phyloP scores from a whole-genome alignment of 1,140 invertebrate species.

The Helicoverpa zea region DNA sequence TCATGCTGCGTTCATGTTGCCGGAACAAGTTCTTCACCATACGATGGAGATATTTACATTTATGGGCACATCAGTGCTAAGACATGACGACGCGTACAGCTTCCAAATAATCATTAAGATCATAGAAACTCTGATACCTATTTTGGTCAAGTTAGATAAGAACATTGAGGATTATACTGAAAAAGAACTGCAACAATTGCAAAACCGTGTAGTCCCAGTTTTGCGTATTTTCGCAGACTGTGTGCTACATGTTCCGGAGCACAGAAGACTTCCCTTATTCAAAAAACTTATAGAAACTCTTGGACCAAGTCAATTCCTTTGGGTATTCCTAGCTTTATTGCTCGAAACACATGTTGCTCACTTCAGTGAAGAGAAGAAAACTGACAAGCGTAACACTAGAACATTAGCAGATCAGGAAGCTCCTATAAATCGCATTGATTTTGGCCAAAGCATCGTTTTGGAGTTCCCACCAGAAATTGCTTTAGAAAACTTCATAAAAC shows the following conservation, averaged over 20 bases:
- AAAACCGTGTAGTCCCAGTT: conserved; percentile 88
- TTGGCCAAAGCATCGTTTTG: conserved; percentile 89
- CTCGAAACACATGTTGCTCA: conserved; percentile 90
- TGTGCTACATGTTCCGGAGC: conserved; percentile 95
- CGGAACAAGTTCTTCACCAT: conserved; percentile 95
- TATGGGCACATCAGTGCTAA: conserved; percentile 95
- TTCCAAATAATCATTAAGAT: conserved; percentile 97
- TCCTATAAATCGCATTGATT: conserved; percentile 88
- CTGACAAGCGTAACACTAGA: conserved; percentile 65
- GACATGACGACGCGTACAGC: conserved; percentile 97
- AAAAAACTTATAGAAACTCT: conserved; percentile 92
- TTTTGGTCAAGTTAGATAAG: conserved; percentile 89
- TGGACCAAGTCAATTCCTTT: conserved; percentile 90
- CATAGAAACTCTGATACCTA: conserved; percentile 96
- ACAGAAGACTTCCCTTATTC: conserved; percentile 94
- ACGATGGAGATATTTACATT: conserved; percentile 98
- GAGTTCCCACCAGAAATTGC: conserved; percentile 89
- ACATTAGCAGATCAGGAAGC: conserved; percentile 79
- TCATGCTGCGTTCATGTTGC: conserved; percentile 91
- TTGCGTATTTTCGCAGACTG: conserved; percentile 96
- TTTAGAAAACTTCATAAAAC: conserved; percentile 89
- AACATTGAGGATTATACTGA: conserved; percentile 84
- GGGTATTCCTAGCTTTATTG: conserved; percentile 91
- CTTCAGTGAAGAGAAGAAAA: conserved; percentile 81
- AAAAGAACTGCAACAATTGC: conserved; percentile 78